These are phyloP conservation scores for Trichomycterus rosablanca DNA, from an alignment of 2,113 vertebrate species.

Conservation along the genomic window DNA sequence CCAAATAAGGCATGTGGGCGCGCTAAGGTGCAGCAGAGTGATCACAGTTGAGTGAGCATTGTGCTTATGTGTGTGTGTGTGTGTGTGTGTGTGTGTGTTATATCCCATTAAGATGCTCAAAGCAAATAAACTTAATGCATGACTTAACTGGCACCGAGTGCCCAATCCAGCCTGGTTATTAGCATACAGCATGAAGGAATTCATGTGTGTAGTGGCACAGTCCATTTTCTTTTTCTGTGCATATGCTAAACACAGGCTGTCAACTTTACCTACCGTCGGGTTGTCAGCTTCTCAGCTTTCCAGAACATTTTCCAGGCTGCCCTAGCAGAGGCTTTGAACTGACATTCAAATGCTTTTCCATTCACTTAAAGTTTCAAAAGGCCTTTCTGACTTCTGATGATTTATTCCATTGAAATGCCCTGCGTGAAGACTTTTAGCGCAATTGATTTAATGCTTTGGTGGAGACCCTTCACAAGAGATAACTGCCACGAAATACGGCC, in stretches of 20 bases:
- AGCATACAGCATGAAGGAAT: constrained; percentile 32
- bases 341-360: constrained; percentile 25
- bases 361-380: constrained; percentile 17
- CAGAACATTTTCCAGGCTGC: constrained; percentile 5
- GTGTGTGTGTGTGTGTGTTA: constrained; percentile 2
- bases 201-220: constrained; percentile 11
- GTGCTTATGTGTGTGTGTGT: not conserved
- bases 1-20: constrained; percentile 48
- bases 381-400: constrained; percentile 23
- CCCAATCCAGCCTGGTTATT: constrained; percentile 5
- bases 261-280: constrained; percentile 13
- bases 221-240: constrained; percentile 31
- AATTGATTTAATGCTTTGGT: constrained; percentile 33
- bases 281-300: constrained; percentile 5
- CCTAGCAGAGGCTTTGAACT: constrained; percentile 12
- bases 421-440: constrained; percentile 26
- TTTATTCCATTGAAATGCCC: constrained; percentile 25
- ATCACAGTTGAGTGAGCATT: constrained; percentile 8
- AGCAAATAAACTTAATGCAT: constrained; percentile 31
- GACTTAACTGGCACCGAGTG: constrained; percentile 10
- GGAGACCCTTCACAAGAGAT: constrained; percentile 21
- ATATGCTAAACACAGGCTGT: constrained; percentile 28
- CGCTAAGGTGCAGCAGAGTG: constrained; percentile 10
- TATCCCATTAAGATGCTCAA: constrained; percentile 23
- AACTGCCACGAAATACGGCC: constrained; percentile 24